Evolutionary conservation across 2,888 invertebrate species (phyloP), one percentile per base, ranked within the genome.

Genomic region (Drepanosiphum platanoidis): DNA sequence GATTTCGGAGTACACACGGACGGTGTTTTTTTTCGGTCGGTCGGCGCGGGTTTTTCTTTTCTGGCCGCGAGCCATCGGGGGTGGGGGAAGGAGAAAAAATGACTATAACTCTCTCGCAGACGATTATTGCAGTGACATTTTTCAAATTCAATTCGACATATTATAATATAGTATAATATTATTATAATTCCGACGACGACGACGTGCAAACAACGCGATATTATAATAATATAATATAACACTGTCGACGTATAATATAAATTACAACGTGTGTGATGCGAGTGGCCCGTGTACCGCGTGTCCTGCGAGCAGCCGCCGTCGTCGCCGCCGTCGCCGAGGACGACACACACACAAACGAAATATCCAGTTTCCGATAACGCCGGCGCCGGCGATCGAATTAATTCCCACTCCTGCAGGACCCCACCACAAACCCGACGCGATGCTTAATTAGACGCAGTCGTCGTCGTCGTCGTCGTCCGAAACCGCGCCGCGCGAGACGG

Each of bases 351-450:
- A 52, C 52, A 81, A 27, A 81, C 46, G 52, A 66, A 58, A 82
- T 83, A 74, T 83, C 82, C 82, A 74, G 82, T 83, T 83, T 66
- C 64, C 74, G 82, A 83, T 83, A 83, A 83, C 82, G 74, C 74
- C 72, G 82, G 82, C 82, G 82, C 82, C 82, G 82, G 22, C 64
- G n/a, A 64, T 64, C 72, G 74, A 74, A 83, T 83, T 74, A 61
- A 72, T 83, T 83, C 72, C 82, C 52, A 32, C 66, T 66, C 46
- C n/a, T 39, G 27, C 13, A n/a, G n/a, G n/a, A n/a, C 61, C 30
- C 64, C 52, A 34, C 30, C 70, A 1, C 3, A 8, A 27, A n/a
- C n/a, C 34, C 34, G 75, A 68, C 36, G 61, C 36, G 61, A 1
- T 82, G 61, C 39, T 72, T 82, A 82, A 82, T 82, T 82, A 82